phyloP scores from a whole-genome alignment of 2,797 vertebrate species.

The Petrocephalus sullivani region DNA sequence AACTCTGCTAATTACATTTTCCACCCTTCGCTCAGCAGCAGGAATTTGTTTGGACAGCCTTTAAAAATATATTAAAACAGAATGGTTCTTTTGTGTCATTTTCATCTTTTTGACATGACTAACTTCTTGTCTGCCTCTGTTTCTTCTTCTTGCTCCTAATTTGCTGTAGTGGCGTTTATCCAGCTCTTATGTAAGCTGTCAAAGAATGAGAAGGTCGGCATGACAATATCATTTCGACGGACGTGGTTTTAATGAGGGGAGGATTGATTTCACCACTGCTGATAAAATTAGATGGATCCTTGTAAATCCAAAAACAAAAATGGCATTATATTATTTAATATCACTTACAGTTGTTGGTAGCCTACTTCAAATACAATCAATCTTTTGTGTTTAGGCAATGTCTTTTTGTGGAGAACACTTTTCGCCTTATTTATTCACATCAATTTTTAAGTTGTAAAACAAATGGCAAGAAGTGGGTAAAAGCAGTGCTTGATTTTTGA shows the following conservation, averaged over 20 bases:
- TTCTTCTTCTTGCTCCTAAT: background rate
- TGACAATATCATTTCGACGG: background rate
- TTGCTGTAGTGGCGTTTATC: background rate
- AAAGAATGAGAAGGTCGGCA: background rate
- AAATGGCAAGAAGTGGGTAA: background rate
- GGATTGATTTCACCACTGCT: background rate
- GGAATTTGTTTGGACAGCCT: constrained; percentile 9
- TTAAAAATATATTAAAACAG: background rate
- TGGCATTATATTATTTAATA: background rate
- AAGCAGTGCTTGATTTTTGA: background rate
- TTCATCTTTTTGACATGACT: background rate
- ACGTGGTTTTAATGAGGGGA: background rate
- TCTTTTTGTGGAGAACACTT: background rate
- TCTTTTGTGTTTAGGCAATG: background rate
- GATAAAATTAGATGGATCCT: background rate
- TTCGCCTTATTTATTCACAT: background rate
- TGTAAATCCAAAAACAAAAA: background rate
- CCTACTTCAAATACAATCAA: background rate
- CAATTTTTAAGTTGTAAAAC: background rate
- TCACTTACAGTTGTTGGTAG: background rate
- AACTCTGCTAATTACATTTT: background rate
- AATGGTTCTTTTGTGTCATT: constrained; percentile 7
- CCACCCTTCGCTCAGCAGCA: constrained; percentile 11
- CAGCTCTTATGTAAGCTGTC: background rate
- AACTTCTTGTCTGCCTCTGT: background rate